Conservation (phyloP, 2,797 vertebrate species). For the Danio tinwini region DNA sequence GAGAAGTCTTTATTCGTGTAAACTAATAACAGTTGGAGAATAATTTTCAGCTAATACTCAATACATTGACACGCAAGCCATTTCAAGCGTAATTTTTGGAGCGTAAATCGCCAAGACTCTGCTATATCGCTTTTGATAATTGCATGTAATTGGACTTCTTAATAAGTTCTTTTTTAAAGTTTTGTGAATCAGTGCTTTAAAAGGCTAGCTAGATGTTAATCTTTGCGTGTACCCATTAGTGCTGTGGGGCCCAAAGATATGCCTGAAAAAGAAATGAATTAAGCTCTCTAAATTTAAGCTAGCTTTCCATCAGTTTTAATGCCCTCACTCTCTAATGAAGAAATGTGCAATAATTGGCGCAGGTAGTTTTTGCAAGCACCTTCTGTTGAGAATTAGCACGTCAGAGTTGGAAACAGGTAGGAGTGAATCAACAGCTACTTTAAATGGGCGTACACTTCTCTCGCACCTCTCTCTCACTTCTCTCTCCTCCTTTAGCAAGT, state of each 20-base stretch:
- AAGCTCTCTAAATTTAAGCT: slow-evolving; percentile 34
- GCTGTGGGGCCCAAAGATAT: not conserved
- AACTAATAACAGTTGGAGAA: slow-evolving; percentile 12
- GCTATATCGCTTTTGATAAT: slow-evolving; percentile 26
- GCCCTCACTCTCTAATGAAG: slow-evolving; percentile 35
- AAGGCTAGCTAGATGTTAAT: slow-evolving; percentile 42
- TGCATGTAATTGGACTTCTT: slow-evolving; percentile 35
- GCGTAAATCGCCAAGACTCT: slow-evolving; percentile 8
- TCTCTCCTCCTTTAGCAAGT: slow-evolving; percentile 16
- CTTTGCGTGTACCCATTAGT: slow-evolving; percentile 32
- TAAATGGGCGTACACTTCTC: slow-evolving; percentile 12
- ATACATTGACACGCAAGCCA: slow-evolving; percentile 2
- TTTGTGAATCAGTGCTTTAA: slow-evolving; percentile 28
- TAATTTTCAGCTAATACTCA: slow-evolving; percentile 9
- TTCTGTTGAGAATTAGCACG: slow-evolving; percentile 47
- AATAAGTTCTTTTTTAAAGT: slow-evolving; percentile 44
- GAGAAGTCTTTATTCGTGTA: slow-evolving; percentile 6
- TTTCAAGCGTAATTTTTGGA: slow-evolving; percentile 11
- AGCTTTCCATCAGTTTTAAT: slow-evolving; percentile 31
- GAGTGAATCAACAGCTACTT: slow-evolving; percentile 18
- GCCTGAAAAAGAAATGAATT: slow-evolving; percentile 27
- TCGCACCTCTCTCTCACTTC: slow-evolving; percentile 10
- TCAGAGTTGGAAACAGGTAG: slow-evolving; percentile 27
- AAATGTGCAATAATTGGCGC: slow-evolving; percentile 41
- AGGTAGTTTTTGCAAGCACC: slow-evolving; percentile 39